Conservation (phyloP, 2,888 invertebrate species). For the Pachycephus smyrnensis region DNA sequence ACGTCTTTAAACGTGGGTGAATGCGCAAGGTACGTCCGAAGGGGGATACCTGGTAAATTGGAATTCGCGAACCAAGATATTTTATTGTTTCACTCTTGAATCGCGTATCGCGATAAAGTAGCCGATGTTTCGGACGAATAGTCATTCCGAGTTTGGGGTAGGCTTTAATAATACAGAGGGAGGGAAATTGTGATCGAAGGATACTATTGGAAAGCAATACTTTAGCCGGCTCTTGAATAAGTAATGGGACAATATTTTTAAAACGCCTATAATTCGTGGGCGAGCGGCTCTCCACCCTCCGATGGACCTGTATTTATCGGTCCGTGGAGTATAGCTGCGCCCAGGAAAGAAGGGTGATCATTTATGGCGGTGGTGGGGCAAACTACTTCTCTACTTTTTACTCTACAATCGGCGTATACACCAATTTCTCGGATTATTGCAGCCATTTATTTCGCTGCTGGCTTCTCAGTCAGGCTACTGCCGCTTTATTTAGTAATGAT, state of each 20-base stretch:
- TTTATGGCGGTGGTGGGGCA: slow-evolving; percentile 49
- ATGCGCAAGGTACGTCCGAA: no score
- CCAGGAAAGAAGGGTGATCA: slow-evolving; percentile 60
- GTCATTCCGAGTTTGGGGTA: slow-evolving; percentile 5
- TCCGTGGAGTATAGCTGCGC: slow-evolving; percentile 62
- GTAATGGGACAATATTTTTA: slow-evolving; percentile 67
- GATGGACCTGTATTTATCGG: slow-evolving; percentile 65
- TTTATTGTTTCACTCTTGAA: no score
- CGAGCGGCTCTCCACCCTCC: slow-evolving; percentile 46
- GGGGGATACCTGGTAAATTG: neutral
- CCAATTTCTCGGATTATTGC: slow-evolving; percentile 55
- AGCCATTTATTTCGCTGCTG: slow-evolving; percentile 56
- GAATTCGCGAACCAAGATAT: neutral
- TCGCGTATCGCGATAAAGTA: no score
- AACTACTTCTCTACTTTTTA: slow-evolving; percentile 40
- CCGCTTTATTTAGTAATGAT: slow-evolving; percentile 56
- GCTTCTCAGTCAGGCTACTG: slow-evolving; percentile 38
- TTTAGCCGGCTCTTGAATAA: slow-evolving; percentile 63
- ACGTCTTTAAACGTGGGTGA: no score
- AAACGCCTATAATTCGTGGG: slow-evolving; percentile 67
- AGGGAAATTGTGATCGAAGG: slow-evolving; percentile 63
- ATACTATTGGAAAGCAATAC: slow-evolving; percentile 66
- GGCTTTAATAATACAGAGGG: slow-evolving; percentile 61
- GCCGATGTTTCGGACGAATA: no score
- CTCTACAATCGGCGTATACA: slow-evolving; percentile 57